phyloP scores from a whole-genome alignment of 1,140 invertebrate genomes.

The Drosophila neocordata region DNA sequence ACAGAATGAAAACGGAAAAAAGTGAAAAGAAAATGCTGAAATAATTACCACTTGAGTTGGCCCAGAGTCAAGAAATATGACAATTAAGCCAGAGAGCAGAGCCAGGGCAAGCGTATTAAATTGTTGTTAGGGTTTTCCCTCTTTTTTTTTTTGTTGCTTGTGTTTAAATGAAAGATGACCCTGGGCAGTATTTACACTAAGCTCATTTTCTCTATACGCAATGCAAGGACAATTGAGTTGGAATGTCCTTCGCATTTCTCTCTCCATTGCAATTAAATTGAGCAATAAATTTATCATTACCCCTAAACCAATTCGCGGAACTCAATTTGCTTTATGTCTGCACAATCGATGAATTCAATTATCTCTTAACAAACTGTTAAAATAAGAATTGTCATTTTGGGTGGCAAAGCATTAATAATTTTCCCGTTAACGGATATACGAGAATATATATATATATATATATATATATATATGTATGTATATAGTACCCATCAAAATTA shows the following conservation, averaged over 20 bases:
- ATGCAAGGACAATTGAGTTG: not conserved
- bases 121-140: too few relatives aligned
- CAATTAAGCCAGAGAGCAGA: not conserved
- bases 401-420: not conserved
- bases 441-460: too few relatives aligned
- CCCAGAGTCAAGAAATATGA: constrained; percentile 2
- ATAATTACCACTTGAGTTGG: constrained; percentile 2
- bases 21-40: constrained; percentile 7
- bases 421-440: not conserved
- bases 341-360: constrained; percentile 1
- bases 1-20: not conserved
- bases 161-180: not conserved
- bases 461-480: too few relatives aligned
- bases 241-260: not conserved
- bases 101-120: not conserved
- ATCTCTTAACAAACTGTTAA: constrained; percentile 1
- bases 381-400: not conserved
- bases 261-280: not conserved
- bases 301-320: not conserved
- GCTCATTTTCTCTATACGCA: not conserved
- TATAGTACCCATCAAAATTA: not conserved
- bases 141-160: too few relatives aligned
- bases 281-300: not conserved
- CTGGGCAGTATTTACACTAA: not conserved
- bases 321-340: not conserved